Percentiles rank a stretch among this genome's conserved stretches.
These are phyloP conservation scores for Tychaedon coryphoeus DNA, from an alignment of 2,113 vertebrate species.

Conservation along the genomic window DNA sequence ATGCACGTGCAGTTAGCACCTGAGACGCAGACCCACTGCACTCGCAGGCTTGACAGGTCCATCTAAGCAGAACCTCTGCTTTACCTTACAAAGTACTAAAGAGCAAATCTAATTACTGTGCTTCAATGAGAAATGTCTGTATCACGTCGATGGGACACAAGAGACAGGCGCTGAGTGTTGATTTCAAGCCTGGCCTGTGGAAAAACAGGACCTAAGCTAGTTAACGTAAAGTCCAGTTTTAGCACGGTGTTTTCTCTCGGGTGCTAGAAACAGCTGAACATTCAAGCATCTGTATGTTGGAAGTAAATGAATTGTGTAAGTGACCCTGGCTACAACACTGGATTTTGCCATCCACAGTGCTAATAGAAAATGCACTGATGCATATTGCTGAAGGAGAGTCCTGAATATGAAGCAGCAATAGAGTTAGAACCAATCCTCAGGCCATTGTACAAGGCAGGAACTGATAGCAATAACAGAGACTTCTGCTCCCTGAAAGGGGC, in stretches of 20 bases:
- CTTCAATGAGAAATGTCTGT: conserved; percentile 22
- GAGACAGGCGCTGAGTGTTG: background rate
- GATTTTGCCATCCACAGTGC: background rate
- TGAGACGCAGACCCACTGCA: background rate
- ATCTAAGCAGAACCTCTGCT: background rate
- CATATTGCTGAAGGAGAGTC: background rate
- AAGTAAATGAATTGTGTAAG: conserved; percentile 24
- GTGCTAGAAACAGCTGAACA: background rate
- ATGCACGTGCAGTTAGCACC: background rate
- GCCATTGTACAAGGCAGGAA: background rate
- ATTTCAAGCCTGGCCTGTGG: background rate
- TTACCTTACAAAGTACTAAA: conserved; percentile 47
- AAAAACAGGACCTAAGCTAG: conserved; percentile 36
- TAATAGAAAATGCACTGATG: conserved; percentile 36
- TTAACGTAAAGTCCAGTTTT: conserved; percentile 17
- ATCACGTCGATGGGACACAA: background rate
- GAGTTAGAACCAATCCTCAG: background rate
- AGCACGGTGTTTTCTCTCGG: conserved; percentile 4
- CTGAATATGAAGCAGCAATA: background rate
- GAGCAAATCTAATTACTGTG: conserved; percentile 51
- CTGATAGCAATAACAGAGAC: background rate
- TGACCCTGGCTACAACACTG: background rate
- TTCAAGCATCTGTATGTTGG: background rate
- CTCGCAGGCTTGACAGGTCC: background rate
- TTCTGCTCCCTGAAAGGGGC: background rate